Conservation (phyloP, 35 echinoderm and acorn worm genomes). For the Antedon bifida region DNA sequence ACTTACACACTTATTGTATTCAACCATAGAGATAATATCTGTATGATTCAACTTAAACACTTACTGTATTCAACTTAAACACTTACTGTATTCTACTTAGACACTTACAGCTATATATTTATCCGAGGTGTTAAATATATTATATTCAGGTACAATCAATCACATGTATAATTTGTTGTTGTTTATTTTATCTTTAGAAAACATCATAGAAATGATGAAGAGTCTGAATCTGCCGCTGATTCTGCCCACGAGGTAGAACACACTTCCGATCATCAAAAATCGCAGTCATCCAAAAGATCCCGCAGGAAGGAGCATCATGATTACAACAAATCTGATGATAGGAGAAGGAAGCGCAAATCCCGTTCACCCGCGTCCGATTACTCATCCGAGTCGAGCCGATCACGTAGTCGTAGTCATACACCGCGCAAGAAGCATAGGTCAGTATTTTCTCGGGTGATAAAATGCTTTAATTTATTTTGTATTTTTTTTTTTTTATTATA, state of each 20-base stretch:
- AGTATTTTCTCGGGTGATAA: too few species aligned
- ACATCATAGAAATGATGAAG: not conserved
- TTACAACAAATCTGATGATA: not conserved
- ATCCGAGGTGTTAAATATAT: too few species aligned
- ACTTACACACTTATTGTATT: too few species aligned
- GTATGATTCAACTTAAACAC: too few species aligned
- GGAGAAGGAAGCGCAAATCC: not conserved
- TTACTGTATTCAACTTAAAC: too few species aligned
- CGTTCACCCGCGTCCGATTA: not conserved
- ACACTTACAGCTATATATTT: too few species aligned
- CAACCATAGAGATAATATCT: too few species aligned
- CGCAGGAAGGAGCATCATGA: not conserved
- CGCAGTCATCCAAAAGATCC: not conserved
- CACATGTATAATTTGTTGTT: too few species aligned
- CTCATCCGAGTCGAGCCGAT: not conserved
- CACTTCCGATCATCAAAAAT: not conserved
- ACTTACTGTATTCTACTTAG: too few species aligned
- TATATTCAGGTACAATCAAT: too few species aligned
- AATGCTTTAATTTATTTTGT: too few species aligned
- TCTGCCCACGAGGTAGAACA: not conserved
- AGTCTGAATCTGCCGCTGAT: not conserved
- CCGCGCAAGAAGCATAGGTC: slow-evolving; percentile 7
- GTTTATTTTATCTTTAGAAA: not conserved
- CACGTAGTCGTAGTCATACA: not conserved
- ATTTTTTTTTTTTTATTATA: too few species aligned